A percentile compares a stretch with the other conserved stretches of the same genome.
Evolutionary conservation across 2,888 invertebrate genomes (phyloP).

Genomic region (Torymus texanus): DNA sequence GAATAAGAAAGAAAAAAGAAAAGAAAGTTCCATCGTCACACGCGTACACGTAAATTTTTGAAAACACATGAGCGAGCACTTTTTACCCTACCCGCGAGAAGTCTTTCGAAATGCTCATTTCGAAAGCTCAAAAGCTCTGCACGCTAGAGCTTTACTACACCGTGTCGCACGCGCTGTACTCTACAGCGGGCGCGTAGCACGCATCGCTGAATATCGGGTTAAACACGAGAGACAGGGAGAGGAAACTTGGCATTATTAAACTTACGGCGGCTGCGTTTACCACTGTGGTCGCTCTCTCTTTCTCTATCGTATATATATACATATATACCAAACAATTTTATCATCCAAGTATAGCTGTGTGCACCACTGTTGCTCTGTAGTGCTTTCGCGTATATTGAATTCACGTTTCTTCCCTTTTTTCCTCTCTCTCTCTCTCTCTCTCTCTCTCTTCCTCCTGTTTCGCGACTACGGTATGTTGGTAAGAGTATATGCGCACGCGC

Average conservation of each 20-base stretch:
- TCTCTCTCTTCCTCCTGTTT: too few relatives aligned
- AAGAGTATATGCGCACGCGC: too few relatives aligned
- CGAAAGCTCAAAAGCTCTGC: constrained; percentile 36
- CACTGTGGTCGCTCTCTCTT: constrained; percentile 22
- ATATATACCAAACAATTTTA: constrained; percentile 23
- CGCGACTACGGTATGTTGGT: too few relatives aligned
- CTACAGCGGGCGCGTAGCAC: too few relatives aligned
- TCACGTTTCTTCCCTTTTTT: too few relatives aligned
- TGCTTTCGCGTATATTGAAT: constrained; percentile 38
- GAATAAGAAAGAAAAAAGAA: too few relatives aligned
- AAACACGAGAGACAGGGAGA: constrained; percentile 53
- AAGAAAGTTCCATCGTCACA: too few relatives aligned
- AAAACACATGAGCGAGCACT: too few relatives aligned
- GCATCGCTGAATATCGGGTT: constrained; percentile 40
- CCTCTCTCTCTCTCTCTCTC: too few relatives aligned
- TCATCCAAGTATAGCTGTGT: constrained; percentile 23
- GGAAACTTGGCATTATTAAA: constrained; percentile 59
- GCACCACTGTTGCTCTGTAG: neutral
- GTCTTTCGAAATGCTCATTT: constrained; percentile 12
- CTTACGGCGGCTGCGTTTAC: constrained; percentile 38
- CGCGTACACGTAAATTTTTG: too few relatives aligned
- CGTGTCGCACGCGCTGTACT: constrained; percentile 48
- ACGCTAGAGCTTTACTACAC: neutral
- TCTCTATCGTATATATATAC: too few relatives aligned
- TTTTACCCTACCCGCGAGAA: constrained; percentile 5